These are phyloP conservation scores for Orchesellides sinensis DNA, from an alignment of 2,888 invertebrate species.

Conservation along the genomic window DNA sequence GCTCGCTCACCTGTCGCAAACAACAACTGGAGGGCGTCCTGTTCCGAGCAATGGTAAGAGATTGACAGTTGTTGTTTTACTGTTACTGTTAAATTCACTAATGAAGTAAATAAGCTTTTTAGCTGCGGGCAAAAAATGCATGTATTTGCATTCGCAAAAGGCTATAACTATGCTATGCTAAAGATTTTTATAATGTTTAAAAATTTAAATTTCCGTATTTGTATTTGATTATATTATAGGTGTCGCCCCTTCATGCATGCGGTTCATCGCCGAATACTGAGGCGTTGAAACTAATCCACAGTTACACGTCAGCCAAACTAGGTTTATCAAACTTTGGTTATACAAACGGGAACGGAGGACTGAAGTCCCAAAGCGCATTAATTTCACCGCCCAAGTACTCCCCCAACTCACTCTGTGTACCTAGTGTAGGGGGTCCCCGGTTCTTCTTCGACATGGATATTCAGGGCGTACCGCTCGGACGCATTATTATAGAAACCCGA, in stretches of 20 bases:
- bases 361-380: constrained; percentile 66
- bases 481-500: constrained; percentile 87
- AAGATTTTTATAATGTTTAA: constrained; percentile 4
- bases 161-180: neutral
- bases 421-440: constrained; percentile 81
- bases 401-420: constrained; percentile 71
- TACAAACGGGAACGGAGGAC: constrained; percentile 70
- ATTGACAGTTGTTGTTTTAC: constrained; percentile 12
- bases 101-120: no score
- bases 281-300: constrained; percentile 73
- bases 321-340: constrained; percentile 70
- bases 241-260: constrained; percentile 71
- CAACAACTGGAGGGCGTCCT: constrained; percentile 73
- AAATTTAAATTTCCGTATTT: no score
- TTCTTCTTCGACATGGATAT: constrained; percentile 83
- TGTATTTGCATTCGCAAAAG: no score
- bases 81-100: neutral
- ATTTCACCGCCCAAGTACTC: constrained; percentile 74
- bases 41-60: constrained; percentile 72
- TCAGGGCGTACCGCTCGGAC: constrained; percentile 83
- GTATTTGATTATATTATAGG: constrained; percentile 51
- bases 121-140: no score
- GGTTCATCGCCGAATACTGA: constrained; percentile 72
- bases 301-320: constrained; percentile 72
- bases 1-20: constrained; percentile 73